Evolutionary conservation across 2,113 vertebrate genomes (phyloP).

Genomic region (Boleophthalmus pectinirostris): DNA sequence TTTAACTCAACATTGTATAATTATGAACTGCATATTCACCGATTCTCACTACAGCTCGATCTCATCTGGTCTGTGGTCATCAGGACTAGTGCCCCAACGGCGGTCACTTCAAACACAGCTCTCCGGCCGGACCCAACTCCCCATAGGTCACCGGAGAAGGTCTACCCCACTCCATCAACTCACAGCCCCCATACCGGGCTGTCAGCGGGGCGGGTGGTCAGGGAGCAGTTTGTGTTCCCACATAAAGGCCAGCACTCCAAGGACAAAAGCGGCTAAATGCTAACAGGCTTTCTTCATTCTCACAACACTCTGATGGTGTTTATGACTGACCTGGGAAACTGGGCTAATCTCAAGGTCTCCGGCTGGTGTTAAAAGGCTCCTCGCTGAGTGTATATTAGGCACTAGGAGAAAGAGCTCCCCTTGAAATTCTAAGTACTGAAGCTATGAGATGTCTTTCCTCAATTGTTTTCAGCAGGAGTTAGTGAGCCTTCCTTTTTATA

Average conservation of each 20-base stretch:
- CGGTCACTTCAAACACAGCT: conserved; percentile 46
- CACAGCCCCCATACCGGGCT: conserved; percentile 42
- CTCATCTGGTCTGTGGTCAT: background rate
- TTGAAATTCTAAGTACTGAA: background rate
- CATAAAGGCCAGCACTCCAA: conserved; percentile 30
- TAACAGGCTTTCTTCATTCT: conserved; percentile 16
- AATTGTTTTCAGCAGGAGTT: background rate
- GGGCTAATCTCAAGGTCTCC: conserved; percentile 12
- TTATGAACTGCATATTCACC: background rate
- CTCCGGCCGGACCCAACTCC: conserved; percentile 26
- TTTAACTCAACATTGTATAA: no score
- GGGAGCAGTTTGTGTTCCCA: conserved; percentile 38
- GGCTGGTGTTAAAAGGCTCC: conserved; percentile 32
- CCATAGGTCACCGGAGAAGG: conserved; percentile 48
- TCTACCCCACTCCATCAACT: conserved; percentile 43
- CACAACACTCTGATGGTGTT: conserved; percentile 39
- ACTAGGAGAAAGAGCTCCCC: background rate
- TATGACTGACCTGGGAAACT: conserved; percentile 33
- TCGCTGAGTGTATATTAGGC: conserved; percentile 1
- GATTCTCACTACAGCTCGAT: background rate
- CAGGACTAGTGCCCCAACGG: background rate
- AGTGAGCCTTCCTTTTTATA: background rate
- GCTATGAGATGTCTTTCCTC: background rate
- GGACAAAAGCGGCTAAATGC: conserved; percentile 22
- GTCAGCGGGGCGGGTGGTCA: conserved; percentile 43